A percentile compares a stretch with the other conserved stretches of the same genome.
These are phyloP conservation scores for Chlorops oryzae DNA, from an alignment of 1,140 invertebrate species.

Conservation along the genomic window DNA sequence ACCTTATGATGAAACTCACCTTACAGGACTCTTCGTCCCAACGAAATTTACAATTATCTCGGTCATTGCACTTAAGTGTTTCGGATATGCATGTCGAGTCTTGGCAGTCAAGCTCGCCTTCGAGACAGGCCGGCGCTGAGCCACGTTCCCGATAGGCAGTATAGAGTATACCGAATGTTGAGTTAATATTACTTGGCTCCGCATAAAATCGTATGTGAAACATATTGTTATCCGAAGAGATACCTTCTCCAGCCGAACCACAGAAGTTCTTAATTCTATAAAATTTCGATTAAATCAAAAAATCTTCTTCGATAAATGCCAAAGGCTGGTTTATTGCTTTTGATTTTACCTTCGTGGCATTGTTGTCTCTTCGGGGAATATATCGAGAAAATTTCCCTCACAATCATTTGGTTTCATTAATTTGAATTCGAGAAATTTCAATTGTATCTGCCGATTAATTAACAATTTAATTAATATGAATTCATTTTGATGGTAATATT, in stretches of 20 bases:
- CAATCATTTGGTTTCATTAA: constrained; percentile 75
- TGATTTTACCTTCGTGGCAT: constrained; percentile 50
- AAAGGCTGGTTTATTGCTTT: background rate
- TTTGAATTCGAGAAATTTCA: constrained; percentile 62
- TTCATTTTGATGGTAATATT: background rate
- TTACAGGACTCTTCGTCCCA: constrained; percentile 73
- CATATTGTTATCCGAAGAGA: constrained; percentile 56
- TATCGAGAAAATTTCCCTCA: constrained; percentile 72
- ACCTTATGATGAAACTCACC: constrained; percentile 51
- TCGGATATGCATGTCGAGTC: constrained; percentile 74
- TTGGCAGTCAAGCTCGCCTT: constrained; percentile 73
- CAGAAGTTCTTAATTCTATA: constrained; percentile 63
- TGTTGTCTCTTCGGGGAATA: constrained; percentile 64
- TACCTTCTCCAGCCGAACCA: constrained; percentile 68
- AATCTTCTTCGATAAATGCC: too few species aligned
- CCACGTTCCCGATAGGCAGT: constrained; percentile 64
- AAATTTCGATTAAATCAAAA: constrained; percentile 1
- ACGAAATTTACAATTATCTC: constrained; percentile 72
- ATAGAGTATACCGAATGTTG: constrained; percentile 64
- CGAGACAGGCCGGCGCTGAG: constrained; percentile 27
- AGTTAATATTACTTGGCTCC: constrained; percentile 58
- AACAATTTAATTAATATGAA: background rate
- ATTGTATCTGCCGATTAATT: constrained; percentile 57
- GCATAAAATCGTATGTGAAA: constrained; percentile 67
- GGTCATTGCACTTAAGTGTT: constrained; percentile 65